These are phyloP conservation scores for Belgica antarctica DNA, from an alignment of 2,888 invertebrate species.

Conservation along the genomic window DNA sequence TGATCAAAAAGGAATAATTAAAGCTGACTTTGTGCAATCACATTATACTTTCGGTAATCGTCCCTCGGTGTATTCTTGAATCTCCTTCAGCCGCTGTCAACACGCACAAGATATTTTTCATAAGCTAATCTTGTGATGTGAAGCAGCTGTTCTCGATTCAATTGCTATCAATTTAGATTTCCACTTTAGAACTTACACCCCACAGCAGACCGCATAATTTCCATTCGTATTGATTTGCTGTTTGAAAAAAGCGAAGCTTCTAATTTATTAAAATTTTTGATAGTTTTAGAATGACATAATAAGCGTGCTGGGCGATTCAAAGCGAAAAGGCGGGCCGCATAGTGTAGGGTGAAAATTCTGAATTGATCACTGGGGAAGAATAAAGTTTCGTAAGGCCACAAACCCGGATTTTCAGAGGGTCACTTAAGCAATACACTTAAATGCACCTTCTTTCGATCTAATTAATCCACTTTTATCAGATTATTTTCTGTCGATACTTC, in stretches of 20 bases:
- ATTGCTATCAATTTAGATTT: conserved; percentile 1
- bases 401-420: neutral
- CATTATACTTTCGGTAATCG: neutral
- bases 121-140: conserved; percentile 42
- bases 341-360: neutral
- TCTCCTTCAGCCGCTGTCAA: conserved; percentile 42
- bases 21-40: conserved; percentile 12
- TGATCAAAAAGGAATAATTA: neutral
- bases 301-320: too few relatives aligned
- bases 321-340: neutral
- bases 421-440: neutral
- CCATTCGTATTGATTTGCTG: conserved; percentile 9
- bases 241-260: neutral
- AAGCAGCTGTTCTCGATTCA: conserved; percentile 39
- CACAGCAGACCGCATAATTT: neutral
- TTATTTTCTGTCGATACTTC: neutral
- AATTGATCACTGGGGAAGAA: conserved; percentile 10
- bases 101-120: conserved; percentile 40
- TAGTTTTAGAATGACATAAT: neutral
- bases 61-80: neutral
- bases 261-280: neutral
- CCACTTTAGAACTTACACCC: conserved; percentile 5
- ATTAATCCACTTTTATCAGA: neutral
- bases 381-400: conserved; percentile 1
- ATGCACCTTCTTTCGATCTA: neutral